Evolutionary conservation across 2,888 invertebrate species (phyloP).

Genomic region (Drosophila rellima): DNA sequence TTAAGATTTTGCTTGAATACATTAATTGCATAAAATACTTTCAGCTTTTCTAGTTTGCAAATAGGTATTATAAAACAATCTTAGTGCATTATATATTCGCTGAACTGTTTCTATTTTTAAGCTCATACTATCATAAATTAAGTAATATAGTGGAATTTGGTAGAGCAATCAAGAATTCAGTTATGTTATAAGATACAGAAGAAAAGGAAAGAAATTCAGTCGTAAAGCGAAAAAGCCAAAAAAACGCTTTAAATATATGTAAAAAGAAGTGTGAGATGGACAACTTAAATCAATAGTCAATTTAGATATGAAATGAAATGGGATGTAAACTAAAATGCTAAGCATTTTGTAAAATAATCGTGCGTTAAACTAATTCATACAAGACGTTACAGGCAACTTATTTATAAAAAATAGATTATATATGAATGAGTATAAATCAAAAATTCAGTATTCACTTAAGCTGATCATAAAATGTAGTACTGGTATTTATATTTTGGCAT

Average conservation of each 20-base stretch:
- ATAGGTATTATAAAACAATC: background rate
- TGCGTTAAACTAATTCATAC: background rate
- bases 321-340: background rate
- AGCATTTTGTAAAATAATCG: background rate
- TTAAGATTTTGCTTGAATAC: background rate
- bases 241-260: background rate
- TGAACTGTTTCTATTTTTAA: background rate
- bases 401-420: slow-evolving; percentile 1
- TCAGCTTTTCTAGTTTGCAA: background rate
- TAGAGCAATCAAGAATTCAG: too few species aligned
- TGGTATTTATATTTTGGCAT: slow-evolving; percentile 44
- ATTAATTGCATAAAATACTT: background rate
- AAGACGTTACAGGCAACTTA: background rate
- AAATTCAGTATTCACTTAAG: slow-evolving; percentile 18
- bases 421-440: slow-evolving; percentile 11
- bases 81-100: background rate
- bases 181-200: too few species aligned
- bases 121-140: background rate
- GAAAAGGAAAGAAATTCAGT: background rate
- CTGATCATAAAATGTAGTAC: slow-evolving; percentile 18
- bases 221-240: background rate
- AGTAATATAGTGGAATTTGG: too few species aligned
- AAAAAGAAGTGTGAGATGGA: too few species aligned
- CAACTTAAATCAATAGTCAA: background rate
- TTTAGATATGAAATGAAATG: background rate